A percentile compares a stretch with the other conserved stretches of the same genome.
phyloP scores from a whole-genome alignment of 2,113 vertebrate species.

The Prunella himalayana region DNA sequence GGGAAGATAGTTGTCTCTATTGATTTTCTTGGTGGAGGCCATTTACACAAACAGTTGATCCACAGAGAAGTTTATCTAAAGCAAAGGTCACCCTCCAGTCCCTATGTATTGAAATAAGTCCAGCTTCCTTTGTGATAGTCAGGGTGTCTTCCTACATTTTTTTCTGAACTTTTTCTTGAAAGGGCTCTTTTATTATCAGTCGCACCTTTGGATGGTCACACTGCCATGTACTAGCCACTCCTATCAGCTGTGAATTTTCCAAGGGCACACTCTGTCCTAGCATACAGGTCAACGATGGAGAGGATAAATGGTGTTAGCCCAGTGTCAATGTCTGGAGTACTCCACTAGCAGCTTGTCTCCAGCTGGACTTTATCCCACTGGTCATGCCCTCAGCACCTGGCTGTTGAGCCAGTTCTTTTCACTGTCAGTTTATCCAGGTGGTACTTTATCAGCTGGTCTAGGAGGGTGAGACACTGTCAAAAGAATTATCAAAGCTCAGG shows the following conservation, averaged over 20 bases:
- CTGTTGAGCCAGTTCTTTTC: background rate
- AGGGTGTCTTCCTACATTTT: background rate
- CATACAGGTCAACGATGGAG: background rate
- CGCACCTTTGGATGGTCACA: background rate
- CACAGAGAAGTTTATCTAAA: background rate
- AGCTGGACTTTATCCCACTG: background rate
- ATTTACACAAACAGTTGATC: background rate
- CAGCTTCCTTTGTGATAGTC: background rate
- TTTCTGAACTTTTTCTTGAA: background rate
- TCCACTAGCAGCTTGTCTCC: background rate
- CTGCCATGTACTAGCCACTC: background rate
- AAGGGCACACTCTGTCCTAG: background rate
- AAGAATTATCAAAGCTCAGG: background rate
- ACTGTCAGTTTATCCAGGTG: background rate
- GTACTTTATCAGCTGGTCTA: background rate
- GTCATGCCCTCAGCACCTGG: background rate
- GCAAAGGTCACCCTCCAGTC: background rate
- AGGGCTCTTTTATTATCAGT: background rate
- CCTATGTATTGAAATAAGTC: background rate
- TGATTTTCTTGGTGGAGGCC: background rate
- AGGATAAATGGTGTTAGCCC: background rate
- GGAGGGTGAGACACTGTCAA: background rate
- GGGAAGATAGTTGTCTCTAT: background rate
- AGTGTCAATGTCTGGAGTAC: background rate
- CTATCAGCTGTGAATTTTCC: background rate